Conservation (phyloP, 2,113 vertebrate species). For the Cinclus cinclus region DNA sequence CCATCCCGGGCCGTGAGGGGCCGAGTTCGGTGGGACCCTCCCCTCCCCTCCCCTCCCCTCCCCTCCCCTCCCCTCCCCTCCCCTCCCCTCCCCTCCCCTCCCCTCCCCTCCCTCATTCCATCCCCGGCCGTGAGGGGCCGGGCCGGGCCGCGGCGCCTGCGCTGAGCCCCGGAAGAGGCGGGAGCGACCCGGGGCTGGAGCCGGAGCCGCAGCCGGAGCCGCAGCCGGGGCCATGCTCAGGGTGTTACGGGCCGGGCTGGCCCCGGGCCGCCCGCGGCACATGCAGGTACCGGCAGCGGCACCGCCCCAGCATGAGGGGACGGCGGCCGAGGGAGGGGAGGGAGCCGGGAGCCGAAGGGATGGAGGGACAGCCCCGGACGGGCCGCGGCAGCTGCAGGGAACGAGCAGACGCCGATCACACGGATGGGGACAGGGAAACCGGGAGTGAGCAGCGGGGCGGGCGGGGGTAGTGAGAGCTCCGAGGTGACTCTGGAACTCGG, state of each 20-base stretch:
- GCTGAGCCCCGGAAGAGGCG: background rate
- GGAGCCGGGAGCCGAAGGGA: background rate
- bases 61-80: no score
- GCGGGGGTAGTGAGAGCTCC: no score
- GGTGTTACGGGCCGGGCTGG: background rate
- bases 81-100: no score
- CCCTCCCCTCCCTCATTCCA: no score
- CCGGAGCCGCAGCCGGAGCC: background rate
- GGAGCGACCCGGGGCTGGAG: background rate
- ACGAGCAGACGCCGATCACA: background rate
- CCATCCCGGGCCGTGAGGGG: no score
- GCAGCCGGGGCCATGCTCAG: background rate
- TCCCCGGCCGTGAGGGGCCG: no score
- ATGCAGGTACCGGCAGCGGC: background rate
- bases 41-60: no score
- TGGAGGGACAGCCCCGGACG: background rate
- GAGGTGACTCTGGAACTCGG: no score
- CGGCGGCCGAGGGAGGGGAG: background rate
- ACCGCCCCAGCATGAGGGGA: background rate
- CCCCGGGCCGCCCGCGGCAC: background rate
- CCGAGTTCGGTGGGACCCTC: no score
- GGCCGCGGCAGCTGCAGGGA: background rate
- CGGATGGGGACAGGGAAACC: background rate
- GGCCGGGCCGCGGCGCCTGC: background rate
- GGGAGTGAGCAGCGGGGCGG: background rate